Evolutionary conservation across 2,888 invertebrate genomes (phyloP), one percentile per base, ranked within the genome.

Genomic region (Drosophila koepferae): DNA sequence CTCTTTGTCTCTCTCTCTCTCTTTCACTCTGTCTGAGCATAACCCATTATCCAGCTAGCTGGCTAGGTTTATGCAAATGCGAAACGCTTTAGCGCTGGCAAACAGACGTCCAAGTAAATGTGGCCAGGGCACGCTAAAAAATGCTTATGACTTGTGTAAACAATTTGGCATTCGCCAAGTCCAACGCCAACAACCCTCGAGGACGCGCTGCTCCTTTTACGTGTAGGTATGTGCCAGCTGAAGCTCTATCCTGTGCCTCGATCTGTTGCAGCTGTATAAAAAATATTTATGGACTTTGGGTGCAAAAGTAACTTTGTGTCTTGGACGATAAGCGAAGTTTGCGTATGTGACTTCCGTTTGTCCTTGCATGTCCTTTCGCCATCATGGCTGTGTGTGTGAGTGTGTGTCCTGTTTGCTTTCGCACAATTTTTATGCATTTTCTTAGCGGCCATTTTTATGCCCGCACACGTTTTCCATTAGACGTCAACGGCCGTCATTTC

Each of bases 361-460:
- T 81, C 80, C 86, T 81, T 89, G 82, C 82, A 73, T 87, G 85
- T 87, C 82, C 80, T 79, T 77, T 63, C 48, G 59, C 34, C 41
- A 9, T 14, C 16, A 7, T 31, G n/a, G 55, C 7, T 49, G 36
- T 34, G n/a, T 10, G 43, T 46, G 12, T 60, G 59, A 53, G 20
- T 43, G 23, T 36, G n/a, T 40, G 43, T 28, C 55, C 72, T 69
- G 80, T 82, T 80, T 82, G 74, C 81, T 64, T 55, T 68, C 54
- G 44, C 76, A 70, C 74, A 80, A 80, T 89, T 91, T 91, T 86
- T 89, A 86, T 89, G 87, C 91, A 91, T 90, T 91, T 92, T 89
- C 91, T 91, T 92, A 91, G 92, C 90, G 92, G 83, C 81, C 83
- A 91, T 90, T 91, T 90, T 91, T 92, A 91, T 91, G 91, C 91